Evolutionary conservation across 2,113 vertebrate genomes (phyloP).

Genomic region (Colaptes auratus): DNA sequence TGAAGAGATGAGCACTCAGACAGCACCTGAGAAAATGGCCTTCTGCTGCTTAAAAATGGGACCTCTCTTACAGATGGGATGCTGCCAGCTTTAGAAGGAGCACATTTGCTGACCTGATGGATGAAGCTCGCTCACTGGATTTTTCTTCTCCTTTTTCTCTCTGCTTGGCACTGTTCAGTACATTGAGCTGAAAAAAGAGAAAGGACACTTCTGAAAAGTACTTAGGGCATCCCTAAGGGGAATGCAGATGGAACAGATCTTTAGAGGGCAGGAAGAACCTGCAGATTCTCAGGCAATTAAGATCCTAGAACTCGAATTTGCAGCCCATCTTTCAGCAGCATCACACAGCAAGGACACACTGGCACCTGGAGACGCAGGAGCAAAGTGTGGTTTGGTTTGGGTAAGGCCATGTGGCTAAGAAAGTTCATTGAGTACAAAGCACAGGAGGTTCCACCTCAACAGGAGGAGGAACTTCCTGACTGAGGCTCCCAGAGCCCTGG

Average conservation of each 20-base stretch:
- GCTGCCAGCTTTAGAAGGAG: not conserved
- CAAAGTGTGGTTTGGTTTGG: not conserved
- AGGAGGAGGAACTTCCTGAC: no score
- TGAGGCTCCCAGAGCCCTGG: no score
- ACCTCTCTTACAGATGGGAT: not conserved
- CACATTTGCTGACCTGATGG: constrained; percentile 22
- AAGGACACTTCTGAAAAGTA: not conserved
- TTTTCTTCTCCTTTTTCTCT: not conserved
- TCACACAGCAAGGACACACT: not conserved
- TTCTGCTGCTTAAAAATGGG: not conserved
- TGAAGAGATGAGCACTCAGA: constrained; percentile 27
- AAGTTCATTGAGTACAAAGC: not conserved
- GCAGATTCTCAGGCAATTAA: not conserved
- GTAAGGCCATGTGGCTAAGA: not conserved
- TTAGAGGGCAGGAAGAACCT: not conserved
- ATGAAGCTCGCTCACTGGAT: not conserved
- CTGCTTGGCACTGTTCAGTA: not conserved
- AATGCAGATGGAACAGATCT: not conserved
- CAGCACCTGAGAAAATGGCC: constrained; percentile 25
- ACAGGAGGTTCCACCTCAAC: not conserved
- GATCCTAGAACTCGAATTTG: not conserved
- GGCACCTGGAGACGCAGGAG: not conserved
- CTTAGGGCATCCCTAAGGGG: not conserved
- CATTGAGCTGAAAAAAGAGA: not conserved
- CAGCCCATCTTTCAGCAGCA: not conserved